phyloP scores from a whole-genome alignment of 2,113 vertebrate species.

The Stegostoma tigrinum region DNA sequence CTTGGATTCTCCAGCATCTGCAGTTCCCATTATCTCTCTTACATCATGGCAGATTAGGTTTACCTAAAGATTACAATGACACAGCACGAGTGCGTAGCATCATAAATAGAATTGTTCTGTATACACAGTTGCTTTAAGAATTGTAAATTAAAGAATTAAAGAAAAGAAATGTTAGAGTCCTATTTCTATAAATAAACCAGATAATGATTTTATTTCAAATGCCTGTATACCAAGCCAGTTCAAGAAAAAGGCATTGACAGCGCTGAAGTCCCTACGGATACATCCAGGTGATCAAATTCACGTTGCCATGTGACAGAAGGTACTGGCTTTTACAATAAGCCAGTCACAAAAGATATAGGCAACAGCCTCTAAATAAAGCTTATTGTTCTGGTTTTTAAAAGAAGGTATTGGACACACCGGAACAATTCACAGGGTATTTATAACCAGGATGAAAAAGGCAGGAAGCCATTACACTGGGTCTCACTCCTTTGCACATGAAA shows the following conservation, averaged over 20 bases:
- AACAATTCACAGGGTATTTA: neutral
- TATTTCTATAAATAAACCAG: constrained; percentile 27
- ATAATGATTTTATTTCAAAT: constrained; percentile 23
- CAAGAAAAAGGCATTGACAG: constrained; percentile 21
- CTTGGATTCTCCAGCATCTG: too few relatives aligned
- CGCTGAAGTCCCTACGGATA: neutral
- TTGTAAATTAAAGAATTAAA: constrained; percentile 1
- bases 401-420: neutral
- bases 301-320: neutral
- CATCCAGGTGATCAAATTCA: constrained; percentile 3
- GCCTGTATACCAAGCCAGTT: neutral
- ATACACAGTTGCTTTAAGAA: neutral
- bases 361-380: neutral
- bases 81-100: neutral
- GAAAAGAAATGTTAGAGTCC: neutral
- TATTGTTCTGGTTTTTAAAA: neutral
- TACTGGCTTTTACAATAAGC: neutral
- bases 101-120: neutral
- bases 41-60: neutral
- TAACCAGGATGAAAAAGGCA: neutral
- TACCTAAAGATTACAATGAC: neutral
- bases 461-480: neutral
- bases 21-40: too few relatives aligned
- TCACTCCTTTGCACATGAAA: neutral
- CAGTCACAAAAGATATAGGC: neutral